Percentiles rank a stretch among this genome's conserved stretches.
Evolutionary conservation across 2,888 invertebrate genomes (phyloP).

Genomic region (Cheilosia soror): DNA sequence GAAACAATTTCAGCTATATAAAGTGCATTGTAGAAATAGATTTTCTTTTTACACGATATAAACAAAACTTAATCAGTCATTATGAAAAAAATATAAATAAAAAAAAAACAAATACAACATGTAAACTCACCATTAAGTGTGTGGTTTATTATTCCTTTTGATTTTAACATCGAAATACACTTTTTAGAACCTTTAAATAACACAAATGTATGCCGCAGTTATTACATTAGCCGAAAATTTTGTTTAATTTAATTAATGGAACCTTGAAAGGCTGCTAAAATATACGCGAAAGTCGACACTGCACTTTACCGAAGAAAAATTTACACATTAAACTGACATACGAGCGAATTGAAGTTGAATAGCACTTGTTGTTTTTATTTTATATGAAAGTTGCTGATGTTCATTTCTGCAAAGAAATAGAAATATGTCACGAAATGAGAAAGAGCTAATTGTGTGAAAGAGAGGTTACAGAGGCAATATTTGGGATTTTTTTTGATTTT

Average conservation of each 20-base stretch:
- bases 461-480: background rate
- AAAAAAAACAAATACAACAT: background rate
- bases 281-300: background rate
- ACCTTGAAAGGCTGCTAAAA: background rate
- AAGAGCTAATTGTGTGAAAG: no score
- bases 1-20: background rate
- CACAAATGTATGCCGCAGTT: conserved; percentile 1
- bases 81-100: background rate
- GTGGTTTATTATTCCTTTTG: conserved; percentile 51
- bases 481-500: background rate
- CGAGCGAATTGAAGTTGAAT: no score
- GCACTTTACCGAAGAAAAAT: background rate
- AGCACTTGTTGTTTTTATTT: no score
- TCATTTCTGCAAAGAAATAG: no score
- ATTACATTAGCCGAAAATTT: conserved; percentile 35
- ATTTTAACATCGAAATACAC: conserved; percentile 57
- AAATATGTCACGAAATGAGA: no score
- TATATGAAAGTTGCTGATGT: background rate
- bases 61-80: conserved; percentile 5
- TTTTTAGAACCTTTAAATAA: conserved; percentile 1
- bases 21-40: background rate
- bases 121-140: conserved; percentile 54
- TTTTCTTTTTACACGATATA: conserved; percentile 13
- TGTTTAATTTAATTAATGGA: conserved; percentile 34
- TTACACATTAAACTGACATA: background rate